A percentile compares a stretch with the other conserved stretches of the same genome.
Evolutionary conservation across 1,140 invertebrate genomes (phyloP).

Genomic region (Leptinotarsa lineolata): DNA sequence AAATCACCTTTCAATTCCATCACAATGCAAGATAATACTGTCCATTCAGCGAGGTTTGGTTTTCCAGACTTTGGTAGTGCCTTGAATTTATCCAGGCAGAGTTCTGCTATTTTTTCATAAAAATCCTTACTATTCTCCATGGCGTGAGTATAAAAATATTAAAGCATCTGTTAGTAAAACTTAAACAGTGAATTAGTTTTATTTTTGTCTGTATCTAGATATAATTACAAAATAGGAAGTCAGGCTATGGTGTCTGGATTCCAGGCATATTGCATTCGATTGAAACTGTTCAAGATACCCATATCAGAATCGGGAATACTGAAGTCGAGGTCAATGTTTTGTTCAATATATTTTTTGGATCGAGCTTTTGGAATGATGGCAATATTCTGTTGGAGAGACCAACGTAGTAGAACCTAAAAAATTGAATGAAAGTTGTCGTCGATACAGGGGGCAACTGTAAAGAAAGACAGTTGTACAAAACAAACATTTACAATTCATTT

Average conservation of each 20-base stretch:
- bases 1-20: constrained; percentile 58
- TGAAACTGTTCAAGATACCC: constrained; percentile 61
- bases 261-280: constrained; percentile 66
- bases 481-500: background rate
- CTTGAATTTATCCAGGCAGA: constrained; percentile 67
- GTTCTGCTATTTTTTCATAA: constrained; percentile 57
- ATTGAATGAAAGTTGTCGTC: background rate
- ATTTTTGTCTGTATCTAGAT: background rate
- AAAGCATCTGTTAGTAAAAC: background rate
- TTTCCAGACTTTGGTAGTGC: constrained; percentile 80
- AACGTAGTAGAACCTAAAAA: constrained; percentile 64
- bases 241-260: constrained; percentile 62
- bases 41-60: constrained; percentile 79
- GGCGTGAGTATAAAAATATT: background rate
- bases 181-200: background rate
- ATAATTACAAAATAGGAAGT: background rate
- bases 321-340: constrained; percentile 72
- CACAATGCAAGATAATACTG: constrained; percentile 76
- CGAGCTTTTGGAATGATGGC: constrained; percentile 74
- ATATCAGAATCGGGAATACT: constrained; percentile 63
- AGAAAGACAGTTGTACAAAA: background rate
- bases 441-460: background rate
- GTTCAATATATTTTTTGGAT: constrained; percentile 63
- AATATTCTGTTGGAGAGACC: constrained; percentile 70
- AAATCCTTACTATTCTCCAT: constrained; percentile 32